A percentile compares a stretch with the other conserved stretches of the same genome.
phyloP scores from a whole-genome alignment of 1,140 invertebrate genomes.

The Adoxophyes honmai region DNA sequence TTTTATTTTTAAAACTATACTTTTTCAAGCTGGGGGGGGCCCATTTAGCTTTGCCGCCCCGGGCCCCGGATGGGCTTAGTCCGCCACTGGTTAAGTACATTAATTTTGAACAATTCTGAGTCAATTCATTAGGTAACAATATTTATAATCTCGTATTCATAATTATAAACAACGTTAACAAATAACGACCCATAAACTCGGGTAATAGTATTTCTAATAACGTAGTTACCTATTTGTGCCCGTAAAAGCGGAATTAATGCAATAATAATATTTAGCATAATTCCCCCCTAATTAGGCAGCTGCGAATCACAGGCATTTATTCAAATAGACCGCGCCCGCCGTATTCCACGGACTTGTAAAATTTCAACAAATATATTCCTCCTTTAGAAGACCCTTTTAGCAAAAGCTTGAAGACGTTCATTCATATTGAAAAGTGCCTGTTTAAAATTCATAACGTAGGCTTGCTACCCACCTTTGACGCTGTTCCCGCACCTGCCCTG shows the following conservation, averaged over 20 bases:
- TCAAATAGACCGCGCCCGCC: slow-evolving; percentile 6
- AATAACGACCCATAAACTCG: too few relatives aligned
- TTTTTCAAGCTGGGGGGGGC: too few relatives aligned
- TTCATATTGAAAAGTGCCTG: slow-evolving; percentile 31
- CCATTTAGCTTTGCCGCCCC: too few relatives aligned
- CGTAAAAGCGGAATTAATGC: not conserved
- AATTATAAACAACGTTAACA: too few relatives aligned
- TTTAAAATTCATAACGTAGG: slow-evolving; percentile 27
- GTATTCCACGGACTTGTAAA: slow-evolving; percentile 3
- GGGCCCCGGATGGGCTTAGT: too few relatives aligned
- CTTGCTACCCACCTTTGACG: slow-evolving; percentile 38
- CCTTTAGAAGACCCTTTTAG: slow-evolving; percentile 18
- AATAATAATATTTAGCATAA: slow-evolving; percentile 12
- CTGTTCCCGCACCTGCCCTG: slow-evolving; percentile 17
- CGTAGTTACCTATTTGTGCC: not conserved
- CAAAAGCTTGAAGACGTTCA: slow-evolving; percentile 26
- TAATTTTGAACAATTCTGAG: too few relatives aligned
- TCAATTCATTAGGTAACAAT: too few relatives aligned
- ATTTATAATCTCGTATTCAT: too few relatives aligned
- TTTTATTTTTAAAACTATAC: too few relatives aligned
- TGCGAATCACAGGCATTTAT: slow-evolving; percentile 8
- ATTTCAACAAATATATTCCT: slow-evolving; percentile 14
- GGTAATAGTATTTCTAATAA: not conserved
- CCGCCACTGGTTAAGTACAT: too few relatives aligned
- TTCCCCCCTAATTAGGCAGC: slow-evolving; percentile 1